A percentile compares a stretch with the other conserved stretches of the same genome.
Conservation (phyloP, 2,797 vertebrate genomes). For the Melanotaenia trifasciata region DNA sequence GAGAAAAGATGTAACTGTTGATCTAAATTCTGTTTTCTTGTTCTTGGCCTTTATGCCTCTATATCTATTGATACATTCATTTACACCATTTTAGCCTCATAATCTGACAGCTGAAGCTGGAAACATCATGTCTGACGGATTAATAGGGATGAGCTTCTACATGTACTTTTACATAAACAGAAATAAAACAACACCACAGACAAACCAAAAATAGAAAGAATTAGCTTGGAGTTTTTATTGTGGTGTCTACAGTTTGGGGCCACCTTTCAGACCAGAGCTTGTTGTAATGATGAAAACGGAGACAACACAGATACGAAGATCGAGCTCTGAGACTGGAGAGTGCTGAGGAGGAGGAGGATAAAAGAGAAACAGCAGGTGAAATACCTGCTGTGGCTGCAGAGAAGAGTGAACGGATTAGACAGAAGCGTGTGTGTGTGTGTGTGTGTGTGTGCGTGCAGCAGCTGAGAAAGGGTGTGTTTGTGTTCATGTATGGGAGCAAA, state of each 20-base stretch:
- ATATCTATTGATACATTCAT: no score
- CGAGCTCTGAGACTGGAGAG: slow-evolving; percentile 1
- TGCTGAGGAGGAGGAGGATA: slow-evolving; percentile 8
- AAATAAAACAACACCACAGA: no score
- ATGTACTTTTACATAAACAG: no score
- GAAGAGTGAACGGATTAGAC: slow-evolving; percentile 45
- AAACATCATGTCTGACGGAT: no score
- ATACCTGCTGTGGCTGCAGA: slow-evolving; percentile 55
- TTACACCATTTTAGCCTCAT: no score
- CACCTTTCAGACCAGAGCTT: not conserved
- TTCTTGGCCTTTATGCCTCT: no score
- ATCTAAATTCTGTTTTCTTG: no score
- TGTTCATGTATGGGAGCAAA: slow-evolving; percentile 36
- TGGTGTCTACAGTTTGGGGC: not conserved
- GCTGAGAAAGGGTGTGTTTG: slow-evolving; percentile 10
- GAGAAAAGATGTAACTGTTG: no score
- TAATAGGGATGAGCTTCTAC: no score
- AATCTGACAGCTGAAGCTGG: no score
- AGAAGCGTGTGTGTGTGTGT: slow-evolving; percentile 29
- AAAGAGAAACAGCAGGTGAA: slow-evolving; percentile 52
- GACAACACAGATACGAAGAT: not conserved
- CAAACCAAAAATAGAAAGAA: no score
- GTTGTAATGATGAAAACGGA: not conserved
- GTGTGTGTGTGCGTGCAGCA: slow-evolving; percentile 4
- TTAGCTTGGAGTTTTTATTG: no score